These are phyloP conservation scores for Manis javanica DNA, from an alignment of 2,797 vertebrate species.

Conservation along the genomic window DNA sequence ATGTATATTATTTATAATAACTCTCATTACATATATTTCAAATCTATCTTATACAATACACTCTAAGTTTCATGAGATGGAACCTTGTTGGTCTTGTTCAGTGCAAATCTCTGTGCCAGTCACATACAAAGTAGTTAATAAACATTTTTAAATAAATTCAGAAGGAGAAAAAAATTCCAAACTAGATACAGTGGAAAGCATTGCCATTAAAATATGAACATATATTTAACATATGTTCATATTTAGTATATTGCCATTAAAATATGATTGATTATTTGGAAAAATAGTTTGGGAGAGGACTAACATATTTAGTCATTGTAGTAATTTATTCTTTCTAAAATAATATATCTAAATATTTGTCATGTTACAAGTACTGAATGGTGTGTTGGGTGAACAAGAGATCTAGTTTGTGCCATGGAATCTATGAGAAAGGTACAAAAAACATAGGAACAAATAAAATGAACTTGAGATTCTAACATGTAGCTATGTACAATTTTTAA, in stretches of 20 bases:
- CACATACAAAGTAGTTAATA: background rate
- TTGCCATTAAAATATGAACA: background rate
- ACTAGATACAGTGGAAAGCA: background rate
- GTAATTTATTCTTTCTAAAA: background rate
- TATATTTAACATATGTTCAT: no score
- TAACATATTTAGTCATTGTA: background rate
- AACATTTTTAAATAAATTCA: background rate
- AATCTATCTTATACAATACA: background rate
- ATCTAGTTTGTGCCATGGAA: background rate
- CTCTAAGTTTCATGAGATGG: background rate
- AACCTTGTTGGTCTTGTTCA: background rate
- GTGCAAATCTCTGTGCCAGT: background rate
- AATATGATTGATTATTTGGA: background rate
- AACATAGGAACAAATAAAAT: background rate
- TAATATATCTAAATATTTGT: background rate
- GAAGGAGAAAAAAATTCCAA: background rate
- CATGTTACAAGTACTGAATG: background rate
- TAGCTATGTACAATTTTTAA: background rate
- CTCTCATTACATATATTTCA: background rate
- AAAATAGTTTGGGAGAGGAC: background rate
- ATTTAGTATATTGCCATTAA: background rate
- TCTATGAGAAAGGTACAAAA: background rate
- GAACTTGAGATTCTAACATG: background rate
- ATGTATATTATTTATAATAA: background rate
- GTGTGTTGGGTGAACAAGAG: background rate